Evolutionary conservation across 2,113 vertebrate species (phyloP), one percentile per base, ranked within the genome.

Genomic region (Trogon surrucura): DNA sequence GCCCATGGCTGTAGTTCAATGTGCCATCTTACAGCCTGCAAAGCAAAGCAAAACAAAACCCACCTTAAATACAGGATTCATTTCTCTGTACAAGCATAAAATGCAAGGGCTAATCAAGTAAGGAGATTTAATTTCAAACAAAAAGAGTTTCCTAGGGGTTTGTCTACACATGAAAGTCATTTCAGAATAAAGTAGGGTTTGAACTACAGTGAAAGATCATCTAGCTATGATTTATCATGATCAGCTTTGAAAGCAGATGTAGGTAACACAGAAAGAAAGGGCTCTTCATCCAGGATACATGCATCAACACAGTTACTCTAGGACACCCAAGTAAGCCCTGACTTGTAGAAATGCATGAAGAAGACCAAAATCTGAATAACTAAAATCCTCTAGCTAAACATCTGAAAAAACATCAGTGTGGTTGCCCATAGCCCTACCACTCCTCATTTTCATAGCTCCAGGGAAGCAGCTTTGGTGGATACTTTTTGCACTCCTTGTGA

Each of bases 1-100:
- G 98, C 99, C 99, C 99, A 99, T 1, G 99, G 99, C 19, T 99
- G 98, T 41, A 99, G 97, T 25, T 98, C 97, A 81, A 99, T 98
- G 50, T 97, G 99, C 99, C 99, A 99, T 64, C 99, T 98, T 58
- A 97, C 85, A 83, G 94, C 54, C 99, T 99, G 95, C 11, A 89
- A 97, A 62, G 86, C 38, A 97, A 81, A 95, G 7, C 53, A 86
- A 92, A 91, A 50, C 22, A 73, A 88, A 80, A 80, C 51, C 20
- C 10, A 60, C 41, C 38, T 96, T 69, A 44, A 80, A 84, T 56
- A 22, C 16, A 22, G 27, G 11, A 64, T 50, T 93, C 0, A 17
- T 14, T 85, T 79, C 47, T 69, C 11, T 1, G 44, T 29, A 74
- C 48, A 60, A 69, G 22, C 29, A 75, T 16, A 88, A 83, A 91